phyloP scores from a whole-genome alignment of 2,888 invertebrate species.

The Escarpia spicata region DNA sequence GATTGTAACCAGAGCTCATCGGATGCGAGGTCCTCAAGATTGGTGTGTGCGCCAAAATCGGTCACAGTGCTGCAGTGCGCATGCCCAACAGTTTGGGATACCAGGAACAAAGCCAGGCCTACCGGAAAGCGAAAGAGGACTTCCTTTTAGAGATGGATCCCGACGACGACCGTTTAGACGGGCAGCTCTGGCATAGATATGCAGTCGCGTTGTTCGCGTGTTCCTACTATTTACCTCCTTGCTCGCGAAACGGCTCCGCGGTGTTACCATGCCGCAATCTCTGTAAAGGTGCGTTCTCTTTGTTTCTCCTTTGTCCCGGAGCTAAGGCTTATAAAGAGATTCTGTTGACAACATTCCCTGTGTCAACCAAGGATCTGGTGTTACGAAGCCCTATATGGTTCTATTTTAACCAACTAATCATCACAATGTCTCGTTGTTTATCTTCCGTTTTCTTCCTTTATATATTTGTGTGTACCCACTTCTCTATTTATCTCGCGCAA shows the following conservation, averaged over 20 bases:
- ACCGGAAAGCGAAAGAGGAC: neutral
- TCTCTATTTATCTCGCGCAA: no score
- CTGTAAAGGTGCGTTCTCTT: neutral
- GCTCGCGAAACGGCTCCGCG: neutral
- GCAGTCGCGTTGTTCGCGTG: neutral
- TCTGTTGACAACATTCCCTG: neutral
- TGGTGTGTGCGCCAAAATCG: neutral
- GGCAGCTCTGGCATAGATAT: neutral
- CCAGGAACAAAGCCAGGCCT: neutral
- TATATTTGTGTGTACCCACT: no score
- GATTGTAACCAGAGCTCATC: neutral
- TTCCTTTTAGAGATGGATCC: neutral
- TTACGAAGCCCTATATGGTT: no score
- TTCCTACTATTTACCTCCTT: neutral
- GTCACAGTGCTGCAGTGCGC: neutral
- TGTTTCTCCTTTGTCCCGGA: neutral
- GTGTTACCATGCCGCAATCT: neutral
- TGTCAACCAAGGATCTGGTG: no score
- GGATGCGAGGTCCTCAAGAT: neutral
- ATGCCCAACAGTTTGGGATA: conserved; percentile 11
- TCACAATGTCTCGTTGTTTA: no score
- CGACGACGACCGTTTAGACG: neutral
- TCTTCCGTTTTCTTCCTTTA: no score
- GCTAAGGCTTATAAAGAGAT: neutral
- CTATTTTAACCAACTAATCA: no score